Evolutionary conservation across 2,113 vertebrate genomes (phyloP), one percentile per base, ranked within the genome.

Genomic region (Smithornis capensis): DNA sequence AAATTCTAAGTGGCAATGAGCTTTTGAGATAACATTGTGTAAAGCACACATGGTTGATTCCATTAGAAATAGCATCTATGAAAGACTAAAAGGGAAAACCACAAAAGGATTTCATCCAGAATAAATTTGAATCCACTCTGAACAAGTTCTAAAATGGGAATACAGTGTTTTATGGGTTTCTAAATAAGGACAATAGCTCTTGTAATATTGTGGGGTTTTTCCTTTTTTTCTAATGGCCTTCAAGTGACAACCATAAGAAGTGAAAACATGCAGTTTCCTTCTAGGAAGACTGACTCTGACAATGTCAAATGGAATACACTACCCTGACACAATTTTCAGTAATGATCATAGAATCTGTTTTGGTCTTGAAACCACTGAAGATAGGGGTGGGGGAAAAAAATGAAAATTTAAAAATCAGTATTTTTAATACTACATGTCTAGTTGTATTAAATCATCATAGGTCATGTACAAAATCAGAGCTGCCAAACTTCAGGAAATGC

Each of bases 331-430:
- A 28, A 10, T 77, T 90, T 73, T 84, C 81, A 69, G 9, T 59
- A 83, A 24, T 19, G 68, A 22, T 49, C 9, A 22, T 11, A 35
- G 70, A 74, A 69, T 5, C 3, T 74, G 7, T 33, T 56, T 76
- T 44, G 21, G 4, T 81, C 52, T 64, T 69, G 29, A 94, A 78
- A 56, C 15, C 23, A 25, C 12, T 35, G 14, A 73, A 56, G 23
- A 22, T 17, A 25, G 5, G 8, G 9, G 7, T 6, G 40, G 40
- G 5, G 1, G 4, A 19, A 18, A 14, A 19, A 19, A 3, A 31
- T 53, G 19, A 55, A 81, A 64, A 87, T 65, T 60, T 4, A 73
- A 40, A 77, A 77, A 83, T 65, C n/a, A 73, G 6, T 90, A 35
- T 78, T 88, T 90, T 78, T 27, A 62, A 3, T 50, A 27, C 13